Conservation (phyloP, 2,797 vertebrate genomes). For the Hephaestus fuliginosus region DNA sequence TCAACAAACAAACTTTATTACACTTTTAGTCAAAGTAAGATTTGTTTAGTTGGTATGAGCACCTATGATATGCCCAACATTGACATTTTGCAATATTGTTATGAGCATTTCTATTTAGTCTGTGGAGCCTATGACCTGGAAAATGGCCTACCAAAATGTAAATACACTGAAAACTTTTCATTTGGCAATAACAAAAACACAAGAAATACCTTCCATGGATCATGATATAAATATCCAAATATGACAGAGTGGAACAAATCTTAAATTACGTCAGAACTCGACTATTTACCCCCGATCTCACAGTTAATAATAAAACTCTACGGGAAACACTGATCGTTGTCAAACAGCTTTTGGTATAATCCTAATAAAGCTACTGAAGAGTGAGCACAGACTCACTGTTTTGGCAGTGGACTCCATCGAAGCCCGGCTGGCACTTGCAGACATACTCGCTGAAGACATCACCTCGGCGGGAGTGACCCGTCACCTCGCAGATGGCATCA, state of each 20-base stretch:
- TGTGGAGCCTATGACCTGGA: background rate
- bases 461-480: slow-evolving; percentile 82
- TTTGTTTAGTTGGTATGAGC: background rate
- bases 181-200: background rate
- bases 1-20: background rate
- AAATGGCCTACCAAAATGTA: background rate
- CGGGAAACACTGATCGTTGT: background rate
- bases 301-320: background rate
- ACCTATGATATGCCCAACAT: background rate
- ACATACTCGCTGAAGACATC: slow-evolving; percentile 91
- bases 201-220: too few species aligned
- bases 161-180: background rate
- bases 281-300: background rate
- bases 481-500: slow-evolving; percentile 87
- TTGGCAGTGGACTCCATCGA: slow-evolving; percentile 92
- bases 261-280: background rate
- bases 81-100: background rate
- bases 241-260: background rate
- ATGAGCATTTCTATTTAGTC: background rate
- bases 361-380: background rate
- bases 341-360: background rate
- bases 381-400: slow-evolving; percentile 86
- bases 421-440: slow-evolving; percentile 91
- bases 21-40: background rate
- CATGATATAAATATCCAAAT: too few species aligned